phyloP scores from a whole-genome alignment of 1,140 invertebrate genomes.

The Helicoverpa zea region DNA sequence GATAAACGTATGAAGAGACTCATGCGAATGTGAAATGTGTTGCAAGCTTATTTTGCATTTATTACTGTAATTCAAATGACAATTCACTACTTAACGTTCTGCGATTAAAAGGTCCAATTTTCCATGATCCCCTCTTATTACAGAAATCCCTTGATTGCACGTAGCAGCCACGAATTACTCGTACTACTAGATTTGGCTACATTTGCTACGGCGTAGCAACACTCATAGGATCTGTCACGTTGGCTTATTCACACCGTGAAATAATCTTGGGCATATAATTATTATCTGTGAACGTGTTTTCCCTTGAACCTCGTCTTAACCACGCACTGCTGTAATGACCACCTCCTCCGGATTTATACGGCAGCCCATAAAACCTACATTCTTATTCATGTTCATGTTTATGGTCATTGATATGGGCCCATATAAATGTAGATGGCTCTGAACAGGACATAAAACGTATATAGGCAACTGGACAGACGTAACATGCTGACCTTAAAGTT shows the following conservation, averaged over 20 bases:
- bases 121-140: too few relatives aligned
- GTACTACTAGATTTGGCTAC: too few relatives aligned
- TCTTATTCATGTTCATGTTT: conserved; percentile 70
- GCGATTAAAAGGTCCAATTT: too few relatives aligned
- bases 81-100: too few relatives aligned
- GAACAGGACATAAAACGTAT: conserved; percentile 55
- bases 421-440: conserved; percentile 61
- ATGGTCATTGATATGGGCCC: conserved; percentile 67
- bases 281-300: conserved; percentile 10
- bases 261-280: not conserved
- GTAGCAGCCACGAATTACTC: too few relatives aligned
- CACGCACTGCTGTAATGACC: conserved; percentile 57
- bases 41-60: too few relatives aligned
- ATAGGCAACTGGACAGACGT: conserved; percentile 40
- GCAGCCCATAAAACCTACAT: conserved; percentile 60
- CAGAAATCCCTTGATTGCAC: not conserved
- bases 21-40: too few relatives aligned
- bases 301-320: not conserved
- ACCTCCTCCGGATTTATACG: conserved; percentile 59
- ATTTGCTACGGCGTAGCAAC: too few relatives aligned
- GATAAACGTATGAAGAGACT: too few relatives aligned
- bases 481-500: not conserved
- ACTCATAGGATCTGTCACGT: too few relatives aligned
- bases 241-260: not conserved
- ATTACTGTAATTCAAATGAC: too few relatives aligned